Base-by-base conservation (phyloP, 2,113 vertebrate genomes). In the Nyctibius bracteatus region DNA sequence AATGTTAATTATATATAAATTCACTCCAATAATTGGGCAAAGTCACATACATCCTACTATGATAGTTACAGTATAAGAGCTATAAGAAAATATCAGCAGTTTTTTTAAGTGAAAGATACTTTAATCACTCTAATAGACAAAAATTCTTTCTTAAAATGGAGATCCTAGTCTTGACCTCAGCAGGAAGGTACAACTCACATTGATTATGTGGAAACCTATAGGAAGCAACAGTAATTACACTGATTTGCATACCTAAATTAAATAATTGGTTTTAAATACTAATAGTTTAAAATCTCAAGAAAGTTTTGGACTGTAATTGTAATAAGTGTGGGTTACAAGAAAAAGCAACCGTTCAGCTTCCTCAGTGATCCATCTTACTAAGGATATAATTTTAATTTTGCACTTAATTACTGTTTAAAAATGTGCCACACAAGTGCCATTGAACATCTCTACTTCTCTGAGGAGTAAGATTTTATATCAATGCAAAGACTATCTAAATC, bases 241-340 rank as follows among this genome's bases (percentile, higher is more conserved):
- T 78, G 43, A 41, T 86, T 97, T 96, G 27, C 85, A 83, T 86
- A 83, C 30, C 7, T 85, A 93, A 95, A 97, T 97, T 96, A 96
- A 61, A 94, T 92, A 96, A 93, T 93, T 96, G 52, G 88, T 97
- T 95, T 95, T 70, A 97, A 97, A 92, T 90, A 88, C 41, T 96
- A 95, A 62, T 51, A 16, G 65, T 67, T 97, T 96, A 95, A 94
- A 97, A 93, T 62, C 94, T 70, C 95, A 79, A 75, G 94, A 0
- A 44, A 94, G 65, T 57, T 95, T 90, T 94, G 73, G 92, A 82
- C 54, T 97, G 74, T 93, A 97, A 96, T 96, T 51, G 70, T 96
- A 94, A 87, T 78, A 75, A 96, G 19, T 47, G 43, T 43, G 49
- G 80, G 92, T 94, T 96, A 96, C 37, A 75, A 78, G 57, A 94